Percentiles rank a stretch among this genome's conserved stretches.
These are phyloP conservation scores for Columba janthina DNA, from an alignment of 2,113 vertebrate genomes.

Conservation along the genomic window DNA sequence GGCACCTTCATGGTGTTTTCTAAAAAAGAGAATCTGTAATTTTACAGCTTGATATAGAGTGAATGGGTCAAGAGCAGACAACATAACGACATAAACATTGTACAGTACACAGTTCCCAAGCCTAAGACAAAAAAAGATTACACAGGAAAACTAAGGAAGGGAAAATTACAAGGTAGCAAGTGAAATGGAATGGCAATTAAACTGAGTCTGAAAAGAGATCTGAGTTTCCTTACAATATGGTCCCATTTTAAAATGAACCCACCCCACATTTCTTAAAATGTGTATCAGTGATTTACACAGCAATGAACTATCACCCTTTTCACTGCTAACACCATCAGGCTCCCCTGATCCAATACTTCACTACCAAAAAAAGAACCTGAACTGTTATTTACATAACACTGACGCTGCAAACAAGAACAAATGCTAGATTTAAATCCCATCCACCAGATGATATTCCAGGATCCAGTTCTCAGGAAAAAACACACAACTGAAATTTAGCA, in stretches of 20 bases:
- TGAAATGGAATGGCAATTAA: not conserved
- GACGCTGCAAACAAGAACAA: not conserved
- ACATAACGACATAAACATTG: rapidly evolving
- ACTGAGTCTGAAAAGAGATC: not conserved
- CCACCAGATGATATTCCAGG: not conserved
- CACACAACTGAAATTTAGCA: not conserved
- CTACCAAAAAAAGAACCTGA: not conserved
- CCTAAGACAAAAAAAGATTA: not conserved
- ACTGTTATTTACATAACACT: not conserved
- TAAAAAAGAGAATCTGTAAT: not conserved
- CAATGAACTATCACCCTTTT: not conserved
- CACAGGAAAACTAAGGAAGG: not conserved
- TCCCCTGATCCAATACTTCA: not conserved
- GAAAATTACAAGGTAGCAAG: not conserved
- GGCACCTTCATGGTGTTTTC: not conserved
- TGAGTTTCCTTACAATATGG: not conserved
- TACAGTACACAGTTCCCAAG: not conserved
- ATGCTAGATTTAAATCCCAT: not conserved
- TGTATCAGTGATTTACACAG: not conserved
- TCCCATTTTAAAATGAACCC: not conserved
- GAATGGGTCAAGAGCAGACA: not conserved
- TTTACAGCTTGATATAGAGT: not conserved
- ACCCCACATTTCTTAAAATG: not conserved
- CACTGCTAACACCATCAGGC: not conserved
- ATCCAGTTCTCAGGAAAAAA: not conserved